Base-by-base conservation (phyloP, 2,797 vertebrate species). In the Sebastes oblongus region DNA sequence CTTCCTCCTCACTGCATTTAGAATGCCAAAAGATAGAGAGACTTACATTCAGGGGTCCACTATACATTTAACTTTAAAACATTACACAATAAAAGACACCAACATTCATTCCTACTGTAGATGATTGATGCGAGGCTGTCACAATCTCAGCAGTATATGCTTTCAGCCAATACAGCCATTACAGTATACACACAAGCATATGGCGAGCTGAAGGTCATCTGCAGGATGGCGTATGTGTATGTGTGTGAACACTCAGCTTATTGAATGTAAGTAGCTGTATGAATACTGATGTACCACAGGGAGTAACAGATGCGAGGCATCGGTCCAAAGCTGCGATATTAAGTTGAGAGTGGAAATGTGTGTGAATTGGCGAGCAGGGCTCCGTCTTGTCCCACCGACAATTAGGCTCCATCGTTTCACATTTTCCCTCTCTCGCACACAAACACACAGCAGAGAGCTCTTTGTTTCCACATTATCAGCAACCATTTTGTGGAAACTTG, bases 171-270 rank as follows among this genome's bases (percentile, higher is more conserved):
- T 74, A 69, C 36, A 66, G 76, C 46, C 75, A 32, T 66, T 66
- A 80, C 24, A 79, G 52, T 67, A 54, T 61, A 68, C 75, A 88
- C 67, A 67, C 61, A 72, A 70, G 54, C 89, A 91, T 88, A 79
- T 84, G 85, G 81, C 56, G 39, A 65, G 39, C 67, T 88, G 85
- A 92, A 93, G 89, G 92, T 91, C 87, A 93, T 71, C 72, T 81
- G 24, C 36, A 71, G 81, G 5, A 68, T 3, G 18, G 9, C 6
- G 59, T 55, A 29, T 54, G 75, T 25, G 75, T 65, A 39, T 65
- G 60, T 66, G 66, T 74, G 55, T 20, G 24, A 64, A 61, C 22
- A 20, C 22, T 59, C 16, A 25, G 71, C 50, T 91, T 87, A 92
- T 86, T 89, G 75, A 89, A 91, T 88, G 71, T 87, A 87, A 84